These are phyloP conservation scores for Corythaixoides concolor DNA, from an alignment of 2,113 vertebrate genomes.

Conservation along the genomic window DNA sequence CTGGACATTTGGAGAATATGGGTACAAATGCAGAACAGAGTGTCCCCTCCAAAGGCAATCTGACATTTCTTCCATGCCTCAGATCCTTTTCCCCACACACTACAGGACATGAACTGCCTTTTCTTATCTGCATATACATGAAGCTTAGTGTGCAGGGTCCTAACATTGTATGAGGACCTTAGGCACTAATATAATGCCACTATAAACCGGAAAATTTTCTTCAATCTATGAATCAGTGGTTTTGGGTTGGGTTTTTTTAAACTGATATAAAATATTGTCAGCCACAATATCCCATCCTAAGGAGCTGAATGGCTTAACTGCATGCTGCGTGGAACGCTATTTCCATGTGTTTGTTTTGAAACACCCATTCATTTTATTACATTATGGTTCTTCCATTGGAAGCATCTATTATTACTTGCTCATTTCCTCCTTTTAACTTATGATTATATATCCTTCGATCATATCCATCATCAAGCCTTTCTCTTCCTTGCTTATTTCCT, in stretches of 20 bases:
- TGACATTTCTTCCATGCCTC: not conserved
- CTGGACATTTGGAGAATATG: not conserved
- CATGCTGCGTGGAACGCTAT: not conserved
- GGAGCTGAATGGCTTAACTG: not conserved
- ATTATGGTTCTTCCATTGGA: not conserved
- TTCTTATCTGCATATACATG: not conserved
- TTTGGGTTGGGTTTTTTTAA: not conserved
- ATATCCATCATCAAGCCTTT: not conserved
- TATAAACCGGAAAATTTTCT: not conserved
- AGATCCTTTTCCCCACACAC: not conserved
- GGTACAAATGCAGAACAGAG: fast-evolving
- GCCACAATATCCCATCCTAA: not conserved
- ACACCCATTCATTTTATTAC: not conserved
- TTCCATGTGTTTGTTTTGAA: not conserved
- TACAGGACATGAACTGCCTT: not conserved
- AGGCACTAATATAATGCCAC: no score
- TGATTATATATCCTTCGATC: not conserved
- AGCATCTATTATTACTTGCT: not conserved
- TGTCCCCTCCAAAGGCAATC: not conserved
- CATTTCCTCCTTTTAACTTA: not conserved
- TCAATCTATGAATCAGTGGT: not conserved
- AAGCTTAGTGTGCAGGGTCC: not conserved
- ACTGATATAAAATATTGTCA: not conserved
- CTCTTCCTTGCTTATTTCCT: not conserved
- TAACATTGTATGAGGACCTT: not conserved